These are phyloP conservation scores for Lamprologus ornatipinnis DNA, from an alignment of 2,113 vertebrate species.

Conservation along the genomic window DNA sequence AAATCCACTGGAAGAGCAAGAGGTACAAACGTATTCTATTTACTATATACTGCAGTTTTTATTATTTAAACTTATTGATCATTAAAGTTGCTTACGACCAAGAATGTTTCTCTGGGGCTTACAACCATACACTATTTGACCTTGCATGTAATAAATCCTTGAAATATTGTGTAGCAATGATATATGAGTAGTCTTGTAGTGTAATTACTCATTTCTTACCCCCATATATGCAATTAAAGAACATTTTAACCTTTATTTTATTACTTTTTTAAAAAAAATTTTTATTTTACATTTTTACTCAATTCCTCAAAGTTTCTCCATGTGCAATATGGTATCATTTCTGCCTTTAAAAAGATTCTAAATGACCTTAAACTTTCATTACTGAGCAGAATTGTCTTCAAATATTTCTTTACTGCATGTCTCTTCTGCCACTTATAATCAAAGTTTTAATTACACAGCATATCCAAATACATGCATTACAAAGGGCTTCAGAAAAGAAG, in stretches of 20 bases:
- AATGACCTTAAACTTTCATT: not conserved
- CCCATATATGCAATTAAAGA: not conserved
- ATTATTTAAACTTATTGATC: not conserved
- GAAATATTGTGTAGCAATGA: not conserved
- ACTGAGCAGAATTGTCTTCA: not conserved
- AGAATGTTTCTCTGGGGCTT: not conserved
- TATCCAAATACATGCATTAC: not conserved
- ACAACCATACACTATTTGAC: not conserved
- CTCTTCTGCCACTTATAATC: not conserved
- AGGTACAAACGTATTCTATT: slow-evolving; percentile 27
- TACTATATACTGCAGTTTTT: not conserved
- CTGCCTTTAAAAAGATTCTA: not conserved
- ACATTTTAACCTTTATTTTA: not conserved
- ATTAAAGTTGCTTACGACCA: not conserved
- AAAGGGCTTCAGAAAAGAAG: not conserved
- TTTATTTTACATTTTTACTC: not conserved
- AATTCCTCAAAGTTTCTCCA: not conserved
- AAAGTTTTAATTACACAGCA: not conserved
- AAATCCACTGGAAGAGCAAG: slow-evolving; percentile 42
- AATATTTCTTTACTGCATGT: not conserved
- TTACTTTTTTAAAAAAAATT: not conserved
- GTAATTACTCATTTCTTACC: not conserved
- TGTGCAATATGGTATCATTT: not conserved
- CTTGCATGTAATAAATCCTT: not conserved
- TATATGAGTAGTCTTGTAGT: not conserved